phyloP scores from a whole-genome alignment of 2,113 vertebrate genomes.

The Cyprinus carpio region DNA sequence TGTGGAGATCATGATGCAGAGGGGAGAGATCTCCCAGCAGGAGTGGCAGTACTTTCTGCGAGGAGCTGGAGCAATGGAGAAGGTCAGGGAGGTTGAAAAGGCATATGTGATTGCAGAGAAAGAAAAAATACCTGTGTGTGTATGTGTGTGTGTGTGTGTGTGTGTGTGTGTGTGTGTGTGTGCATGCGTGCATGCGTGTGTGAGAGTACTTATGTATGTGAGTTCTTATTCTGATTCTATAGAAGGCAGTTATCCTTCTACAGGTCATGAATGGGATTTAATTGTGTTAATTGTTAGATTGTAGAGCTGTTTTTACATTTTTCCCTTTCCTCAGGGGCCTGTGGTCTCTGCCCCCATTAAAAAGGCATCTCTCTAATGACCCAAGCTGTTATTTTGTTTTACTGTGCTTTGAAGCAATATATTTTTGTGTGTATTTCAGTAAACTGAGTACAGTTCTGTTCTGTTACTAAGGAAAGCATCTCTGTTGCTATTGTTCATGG shows the following conservation, averaged over 20 bases:
- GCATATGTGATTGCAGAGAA: not conserved
- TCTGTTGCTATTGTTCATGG: not conserved
- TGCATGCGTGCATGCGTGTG: constrained; percentile 14
- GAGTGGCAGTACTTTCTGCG: constrained; percentile 81
- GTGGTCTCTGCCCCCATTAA: not conserved
- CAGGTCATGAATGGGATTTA: constrained; percentile 37
- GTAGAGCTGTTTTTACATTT: constrained; percentile 17
- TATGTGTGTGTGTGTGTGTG: constrained; percentile 20
- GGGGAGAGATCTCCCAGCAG: constrained; percentile 66
- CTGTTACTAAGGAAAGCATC: not conserved
- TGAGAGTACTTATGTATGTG: not conserved
- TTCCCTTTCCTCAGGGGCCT: constrained; percentile 11
- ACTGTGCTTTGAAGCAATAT: not conserved
- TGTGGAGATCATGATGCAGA: constrained; percentile 76
- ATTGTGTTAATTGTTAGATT: constrained; percentile 41
- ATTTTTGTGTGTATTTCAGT: not conserved
- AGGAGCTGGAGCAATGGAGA: constrained; percentile 69
- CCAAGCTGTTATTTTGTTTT: not conserved
- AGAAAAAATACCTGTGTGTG: not conserved
- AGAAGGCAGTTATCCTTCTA: not conserved
- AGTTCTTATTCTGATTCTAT: not conserved
- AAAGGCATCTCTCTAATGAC: not conserved
- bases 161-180: constrained; percentile 7
- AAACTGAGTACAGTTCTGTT: not conserved
- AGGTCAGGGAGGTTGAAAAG: constrained; percentile 66